These are phyloP conservation scores for Halocynthia aurantium DNA, from an alignment of 23 tunicate species.

Conservation along the genomic window DNA sequence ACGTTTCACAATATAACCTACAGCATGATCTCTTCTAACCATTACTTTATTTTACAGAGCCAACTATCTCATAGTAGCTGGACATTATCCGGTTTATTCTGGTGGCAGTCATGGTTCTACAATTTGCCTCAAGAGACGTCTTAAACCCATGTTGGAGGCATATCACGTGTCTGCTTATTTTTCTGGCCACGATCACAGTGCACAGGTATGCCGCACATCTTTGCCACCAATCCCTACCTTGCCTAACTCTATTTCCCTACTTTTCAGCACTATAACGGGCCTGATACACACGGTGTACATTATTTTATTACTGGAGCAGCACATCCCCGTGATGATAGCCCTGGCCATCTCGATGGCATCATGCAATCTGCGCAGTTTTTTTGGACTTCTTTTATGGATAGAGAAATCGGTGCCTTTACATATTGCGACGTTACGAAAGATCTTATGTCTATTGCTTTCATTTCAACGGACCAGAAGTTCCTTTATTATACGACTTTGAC, in stretches of 20 bases:
- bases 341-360: conserved; percentile 72
- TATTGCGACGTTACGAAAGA: conserved; percentile 89
- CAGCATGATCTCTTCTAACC: too few species aligned
- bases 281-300: conserved; percentile 63
- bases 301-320: conserved; percentile 85
- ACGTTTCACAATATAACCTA: too few species aligned
- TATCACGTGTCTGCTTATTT: conserved; percentile 78
- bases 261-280: conserved; percentile 66
- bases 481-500: conserved; percentile 11
- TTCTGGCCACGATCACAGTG: conserved; percentile 92
- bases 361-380: conserved; percentile 50
- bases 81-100: conserved; percentile 87
- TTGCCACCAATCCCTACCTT: background rate
- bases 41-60: conserved; percentile 24
- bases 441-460: conserved; percentile 62
- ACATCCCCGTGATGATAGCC: conserved; percentile 59
- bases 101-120: conserved; percentile 90
- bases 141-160: conserved; percentile 60
- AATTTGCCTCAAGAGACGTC: conserved; percentile 52
- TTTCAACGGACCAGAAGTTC: conserved; percentile 39
- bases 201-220: conserved; percentile 30
- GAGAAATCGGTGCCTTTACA: conserved; percentile 64
- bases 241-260: background rate
- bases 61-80: conserved; percentile 79
- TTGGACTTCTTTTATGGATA: conserved; percentile 81